Conservation (phyloP, 1,140 invertebrate species). For the Bombus fervidus region DNA sequence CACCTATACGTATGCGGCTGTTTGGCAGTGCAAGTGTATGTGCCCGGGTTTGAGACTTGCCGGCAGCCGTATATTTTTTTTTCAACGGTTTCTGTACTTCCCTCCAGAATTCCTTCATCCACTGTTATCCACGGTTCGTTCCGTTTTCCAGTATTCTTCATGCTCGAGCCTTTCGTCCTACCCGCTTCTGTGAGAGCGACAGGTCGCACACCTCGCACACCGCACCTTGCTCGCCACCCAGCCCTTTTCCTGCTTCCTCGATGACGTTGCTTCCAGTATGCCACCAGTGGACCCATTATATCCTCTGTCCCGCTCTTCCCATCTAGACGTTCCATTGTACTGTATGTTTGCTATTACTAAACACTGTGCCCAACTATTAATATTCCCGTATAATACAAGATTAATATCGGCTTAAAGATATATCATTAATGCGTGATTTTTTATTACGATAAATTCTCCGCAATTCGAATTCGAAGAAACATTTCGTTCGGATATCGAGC, state of each 20-base stretch:
- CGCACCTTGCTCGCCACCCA: background rate
- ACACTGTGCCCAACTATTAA: background rate
- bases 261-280: background rate
- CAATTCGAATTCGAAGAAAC: background rate
- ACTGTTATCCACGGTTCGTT: conserved; percentile 34
- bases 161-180: conserved; percentile 42
- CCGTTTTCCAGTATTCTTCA: conserved; percentile 47
- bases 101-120: conserved; percentile 58
- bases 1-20: conserved; percentile 33
- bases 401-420: background rate
- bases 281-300: conserved; percentile 14
- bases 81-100: conserved; percentile 39
- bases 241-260: conserved; percentile 23
- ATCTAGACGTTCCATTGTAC: background rate
- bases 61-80: conserved; percentile 59
- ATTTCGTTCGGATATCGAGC: background rate
- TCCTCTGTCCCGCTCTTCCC: background rate
- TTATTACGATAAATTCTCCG: background rate
- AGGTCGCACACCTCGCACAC: conserved; percentile 7
- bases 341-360: background rate
- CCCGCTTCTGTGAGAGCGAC: conserved; percentile 15
- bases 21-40: conserved; percentile 41
- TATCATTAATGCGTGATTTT: background rate
- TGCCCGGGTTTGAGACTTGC: conserved; percentile 70
- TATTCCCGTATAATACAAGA: background rate